These are phyloP conservation scores for Archivesica marissinica DNA, from an alignment of 1,140 invertebrate genomes.

Conservation along the genomic window DNA sequence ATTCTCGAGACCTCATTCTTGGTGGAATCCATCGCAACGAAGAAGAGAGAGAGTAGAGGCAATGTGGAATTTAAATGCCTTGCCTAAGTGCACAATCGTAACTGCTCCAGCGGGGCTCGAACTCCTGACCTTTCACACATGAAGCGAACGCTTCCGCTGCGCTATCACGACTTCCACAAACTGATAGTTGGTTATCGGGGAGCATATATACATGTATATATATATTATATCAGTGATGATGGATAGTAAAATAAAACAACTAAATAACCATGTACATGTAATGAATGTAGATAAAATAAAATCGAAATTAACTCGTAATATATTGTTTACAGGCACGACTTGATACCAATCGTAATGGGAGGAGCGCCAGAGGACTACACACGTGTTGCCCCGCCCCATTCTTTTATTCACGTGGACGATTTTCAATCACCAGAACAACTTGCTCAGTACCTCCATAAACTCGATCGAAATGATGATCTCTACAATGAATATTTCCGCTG, in stretches of 20 bases:
- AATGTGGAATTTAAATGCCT: too few species aligned
- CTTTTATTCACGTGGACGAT: conserved; percentile 97
- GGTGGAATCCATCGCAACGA: too few species aligned
- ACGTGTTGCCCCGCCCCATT: conserved; percentile 87
- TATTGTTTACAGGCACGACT: conserved; percentile 77
- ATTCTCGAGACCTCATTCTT: too few species aligned
- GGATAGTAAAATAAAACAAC: background rate
- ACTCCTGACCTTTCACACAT: too few species aligned
- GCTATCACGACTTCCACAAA: too few species aligned
- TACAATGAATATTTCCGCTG: conserved; percentile 84
- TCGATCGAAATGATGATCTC: conserved; percentile 78
- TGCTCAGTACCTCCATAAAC: conserved; percentile 92
- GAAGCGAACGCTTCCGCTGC: too few species aligned
- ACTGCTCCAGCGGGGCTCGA: too few species aligned
- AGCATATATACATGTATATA: background rate
- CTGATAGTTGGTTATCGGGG: background rate
- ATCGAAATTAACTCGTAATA: conserved; percentile 29
- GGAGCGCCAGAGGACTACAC: conserved; percentile 85
- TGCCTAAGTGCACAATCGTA: too few species aligned
- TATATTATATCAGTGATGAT: background rate
- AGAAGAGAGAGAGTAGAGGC: too few species aligned
- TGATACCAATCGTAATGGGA: conserved; percentile 85
- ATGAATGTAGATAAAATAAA: background rate
- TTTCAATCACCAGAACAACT: conserved; percentile 94
- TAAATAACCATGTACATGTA: background rate